Conservation (phyloP, 1,140 invertebrate species). For the Drosophila willistoni region DNA sequence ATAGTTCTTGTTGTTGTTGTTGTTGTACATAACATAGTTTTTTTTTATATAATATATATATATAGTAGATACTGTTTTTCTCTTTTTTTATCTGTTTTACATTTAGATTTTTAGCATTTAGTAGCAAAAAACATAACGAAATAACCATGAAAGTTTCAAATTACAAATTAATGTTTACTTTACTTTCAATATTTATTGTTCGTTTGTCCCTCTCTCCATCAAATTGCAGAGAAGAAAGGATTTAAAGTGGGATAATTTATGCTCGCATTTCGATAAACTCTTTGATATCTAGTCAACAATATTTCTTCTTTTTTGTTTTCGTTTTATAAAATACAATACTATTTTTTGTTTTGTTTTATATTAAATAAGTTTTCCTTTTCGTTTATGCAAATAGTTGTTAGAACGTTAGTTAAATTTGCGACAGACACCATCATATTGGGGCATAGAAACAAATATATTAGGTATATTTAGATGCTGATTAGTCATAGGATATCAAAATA, state of each 20-base stretch:
- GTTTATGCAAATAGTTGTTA: neutral
- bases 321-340: slow-evolving; percentile 12
- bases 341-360: slow-evolving; percentile 17
- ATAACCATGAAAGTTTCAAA: slow-evolving; percentile 4
- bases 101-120: slow-evolving; percentile 21
- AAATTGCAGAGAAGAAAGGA: neutral
- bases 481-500: slow-evolving; percentile 55
- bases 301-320: neutral
- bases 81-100: slow-evolving; percentile 36
- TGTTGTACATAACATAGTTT: slow-evolving; percentile 50
- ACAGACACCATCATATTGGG: slow-evolving; percentile 18
- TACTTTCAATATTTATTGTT: slow-evolving; percentile 14
- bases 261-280: slow-evolving; percentile 12
- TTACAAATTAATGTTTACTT: neutral
- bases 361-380: neutral
- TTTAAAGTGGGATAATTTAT: slow-evolving; percentile 9
- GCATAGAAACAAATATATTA: neutral
- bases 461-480: neutral
- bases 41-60: slow-evolving; percentile 70
- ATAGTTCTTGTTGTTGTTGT: slow-evolving; percentile 54
- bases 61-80: slow-evolving; percentile 68
- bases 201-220: neutral
- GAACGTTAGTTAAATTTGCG: neutral
- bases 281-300: slow-evolving; percentile 11
- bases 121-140: slow-evolving; percentile 16